Percentiles rank a stretch among this genome's conserved stretches.
These are phyloP conservation scores for Notarius quadriscutis DNA, from an alignment of 2,113 vertebrate species.

Conservation along the genomic window DNA sequence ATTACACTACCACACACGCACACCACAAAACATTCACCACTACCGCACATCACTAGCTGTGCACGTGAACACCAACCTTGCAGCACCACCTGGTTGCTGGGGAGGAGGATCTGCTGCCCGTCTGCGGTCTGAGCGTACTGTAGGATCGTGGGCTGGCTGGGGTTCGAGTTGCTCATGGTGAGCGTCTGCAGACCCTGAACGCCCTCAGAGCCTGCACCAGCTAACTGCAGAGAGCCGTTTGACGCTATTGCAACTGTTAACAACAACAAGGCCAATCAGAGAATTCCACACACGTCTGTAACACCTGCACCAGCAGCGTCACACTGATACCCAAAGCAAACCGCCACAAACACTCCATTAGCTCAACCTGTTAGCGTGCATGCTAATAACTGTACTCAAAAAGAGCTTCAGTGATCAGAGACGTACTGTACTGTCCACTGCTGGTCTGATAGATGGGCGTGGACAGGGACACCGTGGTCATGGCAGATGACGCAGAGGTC, in stretches of 20 bases:
- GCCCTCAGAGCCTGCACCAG: constrained; percentile 94
- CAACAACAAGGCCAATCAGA: neutral
- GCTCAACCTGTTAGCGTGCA: neutral
- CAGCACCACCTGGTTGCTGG: constrained; percentile 97
- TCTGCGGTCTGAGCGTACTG: constrained; percentile 98
- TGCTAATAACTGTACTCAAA: neutral
- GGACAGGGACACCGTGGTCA: constrained; percentile 95
- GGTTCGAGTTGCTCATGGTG: constrained; percentile 91
- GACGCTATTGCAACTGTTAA: constrained; percentile 93
- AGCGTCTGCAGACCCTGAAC: constrained; percentile 94
- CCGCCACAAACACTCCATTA: neutral
- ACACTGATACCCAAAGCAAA: neutral
- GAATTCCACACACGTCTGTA: neutral
- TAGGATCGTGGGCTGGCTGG: constrained; percentile 89
- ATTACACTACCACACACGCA: no score
- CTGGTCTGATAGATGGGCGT: constrained; percentile 99
- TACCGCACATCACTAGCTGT: neutral
- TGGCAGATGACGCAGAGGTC: constrained; percentile 89
- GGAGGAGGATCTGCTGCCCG: constrained; percentile 96
- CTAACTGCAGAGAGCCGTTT: constrained; percentile 95
- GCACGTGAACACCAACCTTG: constrained; percentile 80
- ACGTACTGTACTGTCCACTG: constrained; percentile 97
- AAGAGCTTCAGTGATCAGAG: neutral
- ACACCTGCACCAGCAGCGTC: neutral
- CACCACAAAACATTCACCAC: no score